Conservation (phyloP, 2,888 invertebrate species). For the Sarcophaga caerulescens region DNA sequence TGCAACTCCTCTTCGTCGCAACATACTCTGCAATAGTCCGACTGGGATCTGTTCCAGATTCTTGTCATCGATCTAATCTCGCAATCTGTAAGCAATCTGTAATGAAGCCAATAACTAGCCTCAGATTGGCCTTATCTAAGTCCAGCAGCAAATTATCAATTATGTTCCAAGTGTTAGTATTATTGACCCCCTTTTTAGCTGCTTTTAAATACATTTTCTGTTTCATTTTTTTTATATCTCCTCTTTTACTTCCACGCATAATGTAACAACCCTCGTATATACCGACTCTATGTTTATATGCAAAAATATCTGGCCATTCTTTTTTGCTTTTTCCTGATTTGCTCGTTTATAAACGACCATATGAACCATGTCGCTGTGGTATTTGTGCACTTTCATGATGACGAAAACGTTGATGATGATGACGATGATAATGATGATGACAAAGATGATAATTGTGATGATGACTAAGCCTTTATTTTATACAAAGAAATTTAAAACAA, state of each 20-base stretch:
- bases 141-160: too few relatives aligned
- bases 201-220: neutral
- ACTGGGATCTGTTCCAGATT: too few relatives aligned
- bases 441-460: neutral
- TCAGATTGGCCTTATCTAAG: too few relatives aligned
- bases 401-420: neutral
- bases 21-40: too few relatives aligned
- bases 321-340: conserved; percentile 40
- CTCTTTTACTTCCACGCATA: neutral
- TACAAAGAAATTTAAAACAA: conserved; percentile 24
- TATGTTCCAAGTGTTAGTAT: too few relatives aligned
- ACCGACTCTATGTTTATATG: neutral
- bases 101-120: too few relatives aligned
- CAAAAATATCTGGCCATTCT: neutral
- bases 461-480: conserved; percentile 39
- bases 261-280: neutral
- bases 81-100: too few relatives aligned
- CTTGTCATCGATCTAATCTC: too few relatives aligned
- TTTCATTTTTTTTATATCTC: neutral
- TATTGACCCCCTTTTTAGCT: neutral
- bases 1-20: too few relatives aligned
- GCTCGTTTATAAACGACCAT: conserved; percentile 22
- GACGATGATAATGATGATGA: neutral
- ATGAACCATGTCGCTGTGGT: conserved; percentile 27
- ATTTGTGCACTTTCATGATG: conserved; percentile 4